Percentiles rank a stretch among this genome's conserved stretches.
Evolutionary conservation across 2,797 vertebrate species (phyloP).

Genomic region (Muscicapa comitata): DNA sequence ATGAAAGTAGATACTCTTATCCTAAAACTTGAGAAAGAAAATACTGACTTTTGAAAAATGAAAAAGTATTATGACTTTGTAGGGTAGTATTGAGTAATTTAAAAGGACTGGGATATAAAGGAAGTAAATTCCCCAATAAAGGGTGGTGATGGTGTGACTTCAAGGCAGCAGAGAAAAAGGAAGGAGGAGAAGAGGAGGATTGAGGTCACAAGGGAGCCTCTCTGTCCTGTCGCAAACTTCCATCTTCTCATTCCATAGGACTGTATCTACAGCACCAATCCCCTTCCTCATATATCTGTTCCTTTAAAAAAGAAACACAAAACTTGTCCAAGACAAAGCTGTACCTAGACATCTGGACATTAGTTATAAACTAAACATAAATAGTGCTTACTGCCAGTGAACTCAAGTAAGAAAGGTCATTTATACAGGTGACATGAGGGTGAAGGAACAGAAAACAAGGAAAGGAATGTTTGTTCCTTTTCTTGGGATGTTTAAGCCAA

Average conservation of each 20-base stretch:
- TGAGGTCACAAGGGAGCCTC: background rate
- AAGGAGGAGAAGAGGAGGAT: background rate
- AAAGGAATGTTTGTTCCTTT: background rate
- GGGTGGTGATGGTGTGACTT: accelerated
- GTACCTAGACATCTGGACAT: background rate
- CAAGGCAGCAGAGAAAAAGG: background rate
- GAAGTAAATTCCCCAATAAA: background rate
- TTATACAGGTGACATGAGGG: background rate
- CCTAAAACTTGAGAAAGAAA: background rate
- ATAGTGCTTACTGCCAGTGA: background rate
- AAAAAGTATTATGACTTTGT: background rate
- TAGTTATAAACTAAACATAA: background rate
- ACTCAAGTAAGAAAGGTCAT: background rate
- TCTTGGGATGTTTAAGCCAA: background rate
- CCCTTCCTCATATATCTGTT: background rate
- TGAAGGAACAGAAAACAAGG: background rate
- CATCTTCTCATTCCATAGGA: background rate
- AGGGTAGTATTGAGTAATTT: background rate
- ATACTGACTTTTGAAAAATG: background rate
- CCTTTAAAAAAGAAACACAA: background rate
- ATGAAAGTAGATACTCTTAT: background rate
- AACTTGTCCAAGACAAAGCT: background rate
- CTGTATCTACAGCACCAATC: background rate
- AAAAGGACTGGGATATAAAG: background rate
- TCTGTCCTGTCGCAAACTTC: background rate